Conservation (phyloP, 2,797 vertebrate species). For the Lateolabrax maculatus region DNA sequence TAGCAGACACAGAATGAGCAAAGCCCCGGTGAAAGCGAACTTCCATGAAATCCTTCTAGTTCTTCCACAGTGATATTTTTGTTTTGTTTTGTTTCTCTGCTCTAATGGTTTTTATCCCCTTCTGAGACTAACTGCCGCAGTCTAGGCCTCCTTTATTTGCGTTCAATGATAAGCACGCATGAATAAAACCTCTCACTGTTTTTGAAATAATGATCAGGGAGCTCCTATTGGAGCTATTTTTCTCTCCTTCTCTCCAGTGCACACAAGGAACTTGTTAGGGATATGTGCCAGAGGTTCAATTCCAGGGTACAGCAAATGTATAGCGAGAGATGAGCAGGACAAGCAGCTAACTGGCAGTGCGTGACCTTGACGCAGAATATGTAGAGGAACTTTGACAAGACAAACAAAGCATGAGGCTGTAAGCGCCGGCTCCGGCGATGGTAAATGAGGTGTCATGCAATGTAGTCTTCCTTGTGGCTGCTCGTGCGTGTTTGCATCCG, state of each 20-base stretch:
- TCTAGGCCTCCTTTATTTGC: constrained; percentile 56
- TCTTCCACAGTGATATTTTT: constrained; percentile 58
- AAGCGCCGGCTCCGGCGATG: constrained; percentile 56
- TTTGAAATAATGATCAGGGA: constrained; percentile 68
- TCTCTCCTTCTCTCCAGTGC: constrained; percentile 1
- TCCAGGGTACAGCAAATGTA: constrained; percentile 44
- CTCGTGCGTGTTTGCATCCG: constrained; percentile 69
- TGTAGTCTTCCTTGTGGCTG: constrained; percentile 72
- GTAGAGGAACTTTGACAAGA: constrained; percentile 78
- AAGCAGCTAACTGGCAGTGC: constrained; percentile 67
- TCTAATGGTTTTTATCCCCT: constrained; percentile 66
- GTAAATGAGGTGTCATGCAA: constrained; percentile 77
- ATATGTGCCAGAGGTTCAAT: constrained; percentile 51
- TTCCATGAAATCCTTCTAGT: constrained; percentile 44
- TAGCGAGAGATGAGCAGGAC: constrained; percentile 59
- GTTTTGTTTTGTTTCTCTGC: constrained; percentile 60
- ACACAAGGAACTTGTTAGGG: constrained; percentile 52
- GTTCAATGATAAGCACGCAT: constrained; percentile 64
- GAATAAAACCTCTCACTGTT: constrained; percentile 67
- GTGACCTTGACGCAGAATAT: constrained; percentile 77
- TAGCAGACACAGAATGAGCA: constrained; percentile 17
- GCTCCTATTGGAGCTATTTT: constrained; percentile 40
- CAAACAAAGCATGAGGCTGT: constrained; percentile 78
- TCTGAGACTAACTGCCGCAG: constrained; percentile 65
- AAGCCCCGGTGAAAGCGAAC: constrained; percentile 50